Evolutionary conservation across 2,113 vertebrate genomes (phyloP).

Genomic region (Passer domesticus): DNA sequence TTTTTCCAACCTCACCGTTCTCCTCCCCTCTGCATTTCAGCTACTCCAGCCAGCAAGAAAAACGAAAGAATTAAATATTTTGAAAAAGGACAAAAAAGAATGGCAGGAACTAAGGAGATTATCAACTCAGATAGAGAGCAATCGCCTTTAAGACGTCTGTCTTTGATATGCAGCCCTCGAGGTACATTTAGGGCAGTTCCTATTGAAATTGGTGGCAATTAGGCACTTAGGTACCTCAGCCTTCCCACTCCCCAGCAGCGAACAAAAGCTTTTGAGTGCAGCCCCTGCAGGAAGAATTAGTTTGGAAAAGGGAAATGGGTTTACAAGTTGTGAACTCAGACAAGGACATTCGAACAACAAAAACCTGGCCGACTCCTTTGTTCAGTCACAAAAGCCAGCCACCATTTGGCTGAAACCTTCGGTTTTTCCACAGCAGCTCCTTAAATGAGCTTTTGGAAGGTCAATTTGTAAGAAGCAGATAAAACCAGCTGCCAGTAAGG

Average conservation of each 20-base stretch:
- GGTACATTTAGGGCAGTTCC: not conserved
- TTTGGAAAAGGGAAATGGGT: slow-evolving; percentile 22
- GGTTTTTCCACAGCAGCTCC: not conserved
- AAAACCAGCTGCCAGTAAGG: not conserved
- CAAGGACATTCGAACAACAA: not conserved
- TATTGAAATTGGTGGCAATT: not conserved
- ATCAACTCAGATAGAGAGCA: not conserved
- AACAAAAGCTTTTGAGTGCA: not conserved
- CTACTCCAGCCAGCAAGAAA: not conserved
- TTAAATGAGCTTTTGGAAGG: not conserved
- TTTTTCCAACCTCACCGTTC: not conserved
- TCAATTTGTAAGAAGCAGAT: not conserved
- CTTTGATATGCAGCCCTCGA: slow-evolving; percentile 23
- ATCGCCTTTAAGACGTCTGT: not conserved
- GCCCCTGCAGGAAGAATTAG: slow-evolving; percentile 14
- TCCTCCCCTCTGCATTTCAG: not conserved
- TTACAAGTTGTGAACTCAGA: slow-evolving; percentile 45
- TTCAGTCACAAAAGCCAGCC: slow-evolving; percentile 31
- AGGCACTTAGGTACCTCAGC: not conserved
- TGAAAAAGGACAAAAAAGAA: not conserved
- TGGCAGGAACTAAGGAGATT: not conserved
- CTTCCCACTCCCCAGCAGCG: not conserved
- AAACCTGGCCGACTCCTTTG: slow-evolving; percentile 10
- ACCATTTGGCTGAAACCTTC: slow-evolving; percentile 13
- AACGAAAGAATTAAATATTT: not conserved